phyloP scores from a whole-genome alignment of 2,797 vertebrate genomes.

The Uromys caudimaculatus region DNA sequence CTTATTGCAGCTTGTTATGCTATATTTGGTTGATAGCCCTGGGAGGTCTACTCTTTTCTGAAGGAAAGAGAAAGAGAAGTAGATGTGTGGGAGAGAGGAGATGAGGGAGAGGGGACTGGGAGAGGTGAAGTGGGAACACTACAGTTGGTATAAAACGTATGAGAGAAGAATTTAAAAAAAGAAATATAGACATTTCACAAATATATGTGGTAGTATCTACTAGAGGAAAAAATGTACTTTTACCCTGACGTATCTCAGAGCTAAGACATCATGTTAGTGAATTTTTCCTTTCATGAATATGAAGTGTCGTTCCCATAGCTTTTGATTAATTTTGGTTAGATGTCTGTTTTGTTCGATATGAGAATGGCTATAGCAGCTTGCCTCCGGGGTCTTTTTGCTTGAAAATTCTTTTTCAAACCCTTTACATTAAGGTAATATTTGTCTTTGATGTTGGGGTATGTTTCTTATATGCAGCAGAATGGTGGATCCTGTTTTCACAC shows the following conservation, averaged over 20 bases:
- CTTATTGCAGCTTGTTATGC: neutral
- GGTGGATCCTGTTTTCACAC: neutral
- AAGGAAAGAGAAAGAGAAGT: neutral
- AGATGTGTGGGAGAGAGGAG: neutral
- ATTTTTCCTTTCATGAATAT: neutral
- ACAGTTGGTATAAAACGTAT: neutral
- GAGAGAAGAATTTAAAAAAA: neutral
- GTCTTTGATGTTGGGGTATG: neutral
- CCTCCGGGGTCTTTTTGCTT: neutral
- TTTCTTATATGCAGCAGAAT: neutral
- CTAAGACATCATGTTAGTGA: neutral
- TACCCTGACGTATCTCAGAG: neutral
- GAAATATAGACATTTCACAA: neutral
- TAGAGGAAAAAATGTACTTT: neutral
- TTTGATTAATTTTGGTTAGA: neutral
- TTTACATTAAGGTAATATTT: neutral
- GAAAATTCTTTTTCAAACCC: neutral
- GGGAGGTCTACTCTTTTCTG: neutral
- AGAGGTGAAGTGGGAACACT: neutral
- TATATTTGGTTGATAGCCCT: neutral
- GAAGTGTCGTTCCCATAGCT: neutral
- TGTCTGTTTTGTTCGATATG: neutral
- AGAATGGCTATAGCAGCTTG: neutral
- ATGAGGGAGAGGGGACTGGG: too few relatives aligned
- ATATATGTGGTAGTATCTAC: neutral